A percentile compares a stretch with the other conserved stretches of the same genome.
Conservation (phyloP, 2,797 vertebrate species). For the Propithecus deckenii region DNA sequence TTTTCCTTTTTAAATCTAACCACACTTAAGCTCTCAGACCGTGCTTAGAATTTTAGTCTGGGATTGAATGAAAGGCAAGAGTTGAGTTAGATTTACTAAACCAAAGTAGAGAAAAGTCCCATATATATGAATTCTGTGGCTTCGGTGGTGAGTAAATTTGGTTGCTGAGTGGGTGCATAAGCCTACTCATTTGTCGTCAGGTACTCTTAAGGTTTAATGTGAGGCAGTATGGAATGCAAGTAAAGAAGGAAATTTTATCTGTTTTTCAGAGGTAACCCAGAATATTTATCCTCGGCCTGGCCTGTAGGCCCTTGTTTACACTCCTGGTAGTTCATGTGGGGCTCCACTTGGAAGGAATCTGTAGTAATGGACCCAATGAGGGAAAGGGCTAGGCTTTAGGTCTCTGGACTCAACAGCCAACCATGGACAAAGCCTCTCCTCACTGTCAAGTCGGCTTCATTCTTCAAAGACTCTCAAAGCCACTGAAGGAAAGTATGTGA, state of each 20-base stretch:
- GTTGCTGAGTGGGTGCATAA: neutral
- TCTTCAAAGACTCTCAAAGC: constrained; percentile 5
- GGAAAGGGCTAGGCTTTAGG: neutral
- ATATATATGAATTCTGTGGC: neutral
- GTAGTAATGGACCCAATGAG: neutral
- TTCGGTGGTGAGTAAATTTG: constrained; percentile 17
- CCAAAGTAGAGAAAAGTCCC: neutral
- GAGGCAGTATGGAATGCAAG: neutral
- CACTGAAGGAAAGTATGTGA: neutral
- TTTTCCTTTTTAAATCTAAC: constrained; percentile 60
- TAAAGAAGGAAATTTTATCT: constrained; percentile 7
- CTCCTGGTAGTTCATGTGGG: neutral
- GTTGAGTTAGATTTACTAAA: constrained; percentile 50
- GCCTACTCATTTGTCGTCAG: neutral
- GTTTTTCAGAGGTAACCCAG: neutral
- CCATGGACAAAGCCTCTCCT: neutral
- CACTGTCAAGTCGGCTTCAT: neutral
- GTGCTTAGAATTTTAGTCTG: constrained; percentile 48
- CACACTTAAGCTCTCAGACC: neutral
- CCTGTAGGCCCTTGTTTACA: neutral
- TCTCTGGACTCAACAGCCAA: neutral
- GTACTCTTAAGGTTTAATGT: constrained; percentile 33
- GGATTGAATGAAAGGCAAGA: constrained; percentile 45
- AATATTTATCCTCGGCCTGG: neutral
- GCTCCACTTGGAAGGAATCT: neutral